phyloP scores from a whole-genome alignment of 2,113 vertebrate genomes.

The Lontra canadensis region DNA sequence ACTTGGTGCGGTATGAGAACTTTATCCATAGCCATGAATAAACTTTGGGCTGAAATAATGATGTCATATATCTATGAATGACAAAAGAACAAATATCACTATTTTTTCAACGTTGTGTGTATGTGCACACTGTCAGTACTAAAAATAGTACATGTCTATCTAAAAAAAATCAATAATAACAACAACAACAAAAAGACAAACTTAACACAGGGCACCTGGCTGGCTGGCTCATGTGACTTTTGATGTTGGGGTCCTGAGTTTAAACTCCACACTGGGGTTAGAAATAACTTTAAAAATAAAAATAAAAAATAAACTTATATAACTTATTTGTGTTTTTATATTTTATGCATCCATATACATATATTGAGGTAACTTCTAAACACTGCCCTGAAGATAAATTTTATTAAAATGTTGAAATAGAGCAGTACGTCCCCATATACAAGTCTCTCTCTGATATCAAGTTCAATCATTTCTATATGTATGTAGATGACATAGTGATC shows the following conservation, averaged over 20 bases:
- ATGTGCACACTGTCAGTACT: not conserved
- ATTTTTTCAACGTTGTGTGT: not conserved
- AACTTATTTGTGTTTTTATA: not conserved
- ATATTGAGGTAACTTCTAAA: not conserved
- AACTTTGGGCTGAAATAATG: not conserved
- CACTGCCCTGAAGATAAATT: not conserved
- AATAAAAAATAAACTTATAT: not conserved
- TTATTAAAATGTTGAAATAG: not conserved
- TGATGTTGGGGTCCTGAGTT: not conserved
- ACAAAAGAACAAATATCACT: not conserved
- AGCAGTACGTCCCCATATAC: not conserved
- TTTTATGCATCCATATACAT: not conserved
- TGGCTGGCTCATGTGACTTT: not conserved
- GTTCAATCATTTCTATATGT: not conserved
- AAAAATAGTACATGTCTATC: not conserved
- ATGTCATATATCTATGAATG: not conserved
- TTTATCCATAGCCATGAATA: not conserved
- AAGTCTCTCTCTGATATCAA: not conserved
- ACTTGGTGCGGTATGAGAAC: not conserved
- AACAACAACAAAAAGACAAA: not conserved
- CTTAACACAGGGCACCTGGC: not conserved
- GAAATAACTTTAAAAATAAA: not conserved
- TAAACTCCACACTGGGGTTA: not conserved
- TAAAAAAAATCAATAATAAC: not conserved
- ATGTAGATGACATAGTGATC: not conserved